phyloP scores from a whole-genome alignment of 2,888 invertebrate species.

The Pteria penguin region DNA sequence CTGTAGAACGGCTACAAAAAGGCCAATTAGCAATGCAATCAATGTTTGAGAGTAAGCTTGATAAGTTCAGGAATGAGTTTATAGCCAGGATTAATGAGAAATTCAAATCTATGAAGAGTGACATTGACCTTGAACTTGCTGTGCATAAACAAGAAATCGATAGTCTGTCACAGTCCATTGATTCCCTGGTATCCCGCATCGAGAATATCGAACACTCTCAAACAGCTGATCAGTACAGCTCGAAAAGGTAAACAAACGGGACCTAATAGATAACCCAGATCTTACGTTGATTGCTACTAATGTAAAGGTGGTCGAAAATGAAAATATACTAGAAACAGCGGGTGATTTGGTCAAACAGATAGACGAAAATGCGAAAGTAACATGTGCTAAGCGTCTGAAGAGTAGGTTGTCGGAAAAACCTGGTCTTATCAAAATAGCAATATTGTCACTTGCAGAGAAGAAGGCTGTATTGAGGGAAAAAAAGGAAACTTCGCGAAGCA shows the following conservation, averaged over 20 bases:
- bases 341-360: background rate
- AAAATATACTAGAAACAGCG: background rate
- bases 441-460: constrained; percentile 1
- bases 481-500: background rate
- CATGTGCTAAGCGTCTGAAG: background rate
- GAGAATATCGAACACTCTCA: background rate
- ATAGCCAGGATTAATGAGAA: background rate
- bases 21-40: background rate
- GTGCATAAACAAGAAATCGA: background rate
- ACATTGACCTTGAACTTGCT: constrained; percentile 8
- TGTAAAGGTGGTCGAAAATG: background rate
- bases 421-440: background rate
- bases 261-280: background rate
- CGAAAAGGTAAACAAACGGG: too few species aligned
- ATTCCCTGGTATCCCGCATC: background rate
- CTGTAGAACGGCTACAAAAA: background rate
- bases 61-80: constrained; percentile 5
- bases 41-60: background rate
- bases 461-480: background rate
- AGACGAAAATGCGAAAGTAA: background rate
- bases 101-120: constrained; percentile 8
- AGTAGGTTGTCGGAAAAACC: background rate
- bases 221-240: too few species aligned
- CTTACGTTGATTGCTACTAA: background rate
- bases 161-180: constrained; percentile 1